These are phyloP conservation scores for Parascotia fuliginaria DNA, from an alignment of 2,888 invertebrate genomes.

Conservation along the genomic window DNA sequence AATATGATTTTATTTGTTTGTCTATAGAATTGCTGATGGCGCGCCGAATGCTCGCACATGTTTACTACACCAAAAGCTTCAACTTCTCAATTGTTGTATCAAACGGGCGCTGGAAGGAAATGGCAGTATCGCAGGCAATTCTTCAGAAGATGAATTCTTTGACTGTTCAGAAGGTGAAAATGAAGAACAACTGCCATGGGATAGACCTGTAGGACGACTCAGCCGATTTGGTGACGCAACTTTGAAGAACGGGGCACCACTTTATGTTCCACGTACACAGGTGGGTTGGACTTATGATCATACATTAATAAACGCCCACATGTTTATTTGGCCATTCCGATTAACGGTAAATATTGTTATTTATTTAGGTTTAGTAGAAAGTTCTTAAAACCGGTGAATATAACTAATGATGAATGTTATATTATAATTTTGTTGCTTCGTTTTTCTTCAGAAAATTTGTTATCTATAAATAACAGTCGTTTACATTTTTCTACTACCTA, in stretches of 20 bases:
- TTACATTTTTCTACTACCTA: slow-evolving; percentile 66
- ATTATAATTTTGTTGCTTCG: slow-evolving; percentile 13
- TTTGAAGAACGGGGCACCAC: slow-evolving; percentile 72
- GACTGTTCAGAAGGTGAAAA: slow-evolving; percentile 89
- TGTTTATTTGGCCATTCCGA: not conserved
- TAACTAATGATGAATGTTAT: slow-evolving; percentile 28
- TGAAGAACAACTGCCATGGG: slow-evolving; percentile 77
- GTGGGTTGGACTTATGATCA: slow-evolving; percentile 41
- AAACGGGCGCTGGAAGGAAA: slow-evolving; percentile 84
- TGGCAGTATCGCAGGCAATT: slow-evolving; percentile 60
- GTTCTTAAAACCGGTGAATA: slow-evolving; percentile 25
- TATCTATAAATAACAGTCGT: slow-evolving; percentile 14
- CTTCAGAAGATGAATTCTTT: slow-evolving; percentile 90
- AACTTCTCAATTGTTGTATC: slow-evolving; percentile 93
- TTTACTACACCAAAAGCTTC: slow-evolving; percentile 97
- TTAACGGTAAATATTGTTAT: slow-evolving; percentile 17
- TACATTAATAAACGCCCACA: not conserved
- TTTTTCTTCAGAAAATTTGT: slow-evolving; percentile 6
- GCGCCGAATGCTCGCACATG: slow-evolving; percentile 95
- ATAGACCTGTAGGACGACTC: slow-evolving; percentile 71
- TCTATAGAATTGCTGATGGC: slow-evolving; percentile 90
- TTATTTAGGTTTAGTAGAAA: slow-evolving; percentile 33
- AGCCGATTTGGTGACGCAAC: slow-evolving; percentile 68
- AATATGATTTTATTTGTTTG: slow-evolving; percentile 36
- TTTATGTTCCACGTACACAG: slow-evolving; percentile 78